Evolutionary conservation across 2,113 vertebrate species (phyloP).

Genomic region (Ochotona curzoniae): DNA sequence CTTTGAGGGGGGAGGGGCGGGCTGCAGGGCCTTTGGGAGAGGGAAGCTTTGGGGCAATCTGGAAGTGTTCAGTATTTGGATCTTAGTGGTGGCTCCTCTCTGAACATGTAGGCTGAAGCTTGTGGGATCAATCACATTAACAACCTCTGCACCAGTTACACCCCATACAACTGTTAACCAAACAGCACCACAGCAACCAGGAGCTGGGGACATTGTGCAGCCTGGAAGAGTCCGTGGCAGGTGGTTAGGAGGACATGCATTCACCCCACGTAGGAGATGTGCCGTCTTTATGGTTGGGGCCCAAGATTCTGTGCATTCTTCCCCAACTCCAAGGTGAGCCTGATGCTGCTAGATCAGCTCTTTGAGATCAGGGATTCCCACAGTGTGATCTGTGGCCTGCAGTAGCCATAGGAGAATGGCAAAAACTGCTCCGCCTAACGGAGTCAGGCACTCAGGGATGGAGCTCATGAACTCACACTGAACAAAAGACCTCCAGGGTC

Average conservation of each 20-base stretch:
- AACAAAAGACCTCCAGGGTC: not conserved
- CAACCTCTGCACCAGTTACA: not conserved
- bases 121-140: not conserved
- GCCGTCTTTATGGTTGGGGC: not conserved
- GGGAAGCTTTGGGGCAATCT: not conserved
- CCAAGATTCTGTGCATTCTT: not conserved
- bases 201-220: not conserved
- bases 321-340: not conserved
- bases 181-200: too few relatives aligned
- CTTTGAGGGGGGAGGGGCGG: not conserved
- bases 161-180: not conserved
- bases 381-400: not conserved
- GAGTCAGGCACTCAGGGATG: not conserved
- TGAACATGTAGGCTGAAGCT: not conserved
- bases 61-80: not conserved
- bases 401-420: not conserved
- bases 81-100: not conserved
- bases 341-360: not conserved
- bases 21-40: not conserved
- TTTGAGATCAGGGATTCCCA: not conserved
- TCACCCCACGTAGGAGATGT: not conserved
- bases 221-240: not conserved
- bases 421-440: too few relatives aligned
- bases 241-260: not conserved
- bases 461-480: not conserved